Base-by-base conservation (phyloP, 1,140 invertebrate genomes). In the Plectrocnemia conspersa region DNA sequence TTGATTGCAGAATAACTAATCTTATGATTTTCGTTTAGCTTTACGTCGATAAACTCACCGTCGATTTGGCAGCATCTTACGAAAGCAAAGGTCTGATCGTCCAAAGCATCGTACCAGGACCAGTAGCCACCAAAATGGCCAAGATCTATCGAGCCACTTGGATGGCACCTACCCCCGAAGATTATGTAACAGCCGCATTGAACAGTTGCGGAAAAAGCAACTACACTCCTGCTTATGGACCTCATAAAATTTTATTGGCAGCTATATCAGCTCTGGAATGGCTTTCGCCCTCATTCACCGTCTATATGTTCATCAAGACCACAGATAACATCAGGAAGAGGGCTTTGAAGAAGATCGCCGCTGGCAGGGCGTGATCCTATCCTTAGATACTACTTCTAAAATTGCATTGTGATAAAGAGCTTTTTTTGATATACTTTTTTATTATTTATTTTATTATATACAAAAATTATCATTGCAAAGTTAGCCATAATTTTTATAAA, bases 81-180 rank as follows among this genome's bases (percentile, higher is more conserved):
- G 72, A 71, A 11, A 78, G 80, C 4, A 78, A 81, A 50, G 91
- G 92, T 2, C 84, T 97, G 1, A 83, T 83, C 11, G 77, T 93
- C 2, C 89, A 97, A 75, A 89, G 87, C 65, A 75, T 97, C 1
- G 68, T 86, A 36, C 93, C 93, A 0, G 91, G 89, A 16, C 91
- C 88, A 63, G 93, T 98, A 0, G 88, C 90, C 3, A 93, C 93
- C 0, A 96, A 95, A 63, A 91, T 97, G 91, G 88, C 89, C 15
- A 89, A 88, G 64, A 89, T 96, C 49, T 81, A 82, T 25, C 83
- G 80, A 58, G 73, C 88, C n/a, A 84, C 83, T 1, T 79, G 88
- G 68, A 84, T 90, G 73, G 85, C 85, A 10, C 93, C 93, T 0
- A 81, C 82, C 0, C 83, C 93, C 0, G 77, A 82, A 1, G 79